Percentiles rank a stretch among this genome's conserved stretches.
phyloP scores from a whole-genome alignment of 2,888 invertebrate genomes.

The Acrocyrtus sp. region DNA sequence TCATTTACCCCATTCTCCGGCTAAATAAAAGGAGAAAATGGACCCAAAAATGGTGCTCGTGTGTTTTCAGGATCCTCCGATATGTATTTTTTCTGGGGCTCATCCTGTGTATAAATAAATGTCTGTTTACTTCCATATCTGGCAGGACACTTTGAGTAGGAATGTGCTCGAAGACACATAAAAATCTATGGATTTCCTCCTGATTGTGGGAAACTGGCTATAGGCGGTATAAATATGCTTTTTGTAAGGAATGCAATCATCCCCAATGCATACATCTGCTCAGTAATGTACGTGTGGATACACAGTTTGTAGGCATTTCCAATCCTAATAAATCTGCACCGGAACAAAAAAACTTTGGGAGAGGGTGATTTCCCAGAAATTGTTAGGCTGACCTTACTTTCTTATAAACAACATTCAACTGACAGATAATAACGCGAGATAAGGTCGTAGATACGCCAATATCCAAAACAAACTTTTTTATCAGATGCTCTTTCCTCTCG shows the following conservation, averaged over 20 bases:
- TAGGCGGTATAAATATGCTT: too few species aligned
- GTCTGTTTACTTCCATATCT: slow-evolving; percentile 38
- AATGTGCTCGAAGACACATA: too few species aligned
- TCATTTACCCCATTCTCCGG: slow-evolving; percentile 53
- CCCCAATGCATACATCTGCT: too few species aligned
- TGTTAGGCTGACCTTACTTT: slow-evolving; percentile 7
- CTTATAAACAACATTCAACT: slow-evolving; percentile 17
- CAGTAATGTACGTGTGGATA: too few species aligned
- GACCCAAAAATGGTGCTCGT: slow-evolving; percentile 55
- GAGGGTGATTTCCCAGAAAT: neutral
- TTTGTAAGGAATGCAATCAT: too few species aligned
- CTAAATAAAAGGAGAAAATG: slow-evolving; percentile 61
- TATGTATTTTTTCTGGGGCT: slow-evolving; percentile 26
- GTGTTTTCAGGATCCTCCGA: too few species aligned
- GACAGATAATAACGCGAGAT: slow-evolving; percentile 23
- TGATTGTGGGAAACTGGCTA: too few species aligned
- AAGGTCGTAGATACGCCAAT: too few species aligned
- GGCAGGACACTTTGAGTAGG: too few species aligned
- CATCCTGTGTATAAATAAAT: slow-evolving; percentile 55
- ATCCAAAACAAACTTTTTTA: too few species aligned
- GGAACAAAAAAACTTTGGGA: neutral
- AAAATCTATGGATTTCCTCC: too few species aligned
- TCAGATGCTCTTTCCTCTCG: too few species aligned
- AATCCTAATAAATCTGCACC: neutral
- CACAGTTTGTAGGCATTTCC: neutral